phyloP scores from a whole-genome alignment of 2,797 vertebrate genomes.

The Novumbra hubbsi region DNA sequence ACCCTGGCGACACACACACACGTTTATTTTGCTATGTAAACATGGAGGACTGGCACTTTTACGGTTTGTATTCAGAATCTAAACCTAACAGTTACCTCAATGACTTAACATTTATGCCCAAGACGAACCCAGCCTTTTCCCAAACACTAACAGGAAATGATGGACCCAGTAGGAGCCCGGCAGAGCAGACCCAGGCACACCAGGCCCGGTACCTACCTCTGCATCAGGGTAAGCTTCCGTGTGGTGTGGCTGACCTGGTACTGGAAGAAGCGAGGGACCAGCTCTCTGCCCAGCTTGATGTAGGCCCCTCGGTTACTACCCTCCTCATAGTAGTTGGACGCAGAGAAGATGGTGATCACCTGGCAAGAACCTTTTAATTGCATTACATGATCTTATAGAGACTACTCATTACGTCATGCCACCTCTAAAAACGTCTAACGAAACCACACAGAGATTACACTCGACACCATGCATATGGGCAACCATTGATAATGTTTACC shows the following conservation, averaged over 20 bases:
- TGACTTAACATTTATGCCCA: no score
- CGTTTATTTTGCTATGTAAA: no score
- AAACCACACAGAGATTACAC: no score
- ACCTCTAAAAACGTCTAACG: no score
- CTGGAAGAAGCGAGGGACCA: conserved; percentile 85
- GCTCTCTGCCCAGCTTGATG: conserved; percentile 82
- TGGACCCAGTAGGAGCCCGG: not conserved
- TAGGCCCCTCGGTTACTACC: conserved; percentile 96
- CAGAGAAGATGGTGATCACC: conserved; percentile 97
- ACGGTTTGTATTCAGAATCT: no score
- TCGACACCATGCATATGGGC: no score
- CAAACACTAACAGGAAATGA: conserved; percentile 14
- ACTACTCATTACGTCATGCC: no score
- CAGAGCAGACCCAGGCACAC: no score
- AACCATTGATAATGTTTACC: no score
- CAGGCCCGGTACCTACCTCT: conserved; percentile 74
- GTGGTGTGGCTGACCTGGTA: conserved; percentile 86
- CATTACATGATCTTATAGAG: not conserved
- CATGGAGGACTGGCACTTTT: no score
- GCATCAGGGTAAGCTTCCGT: conserved; percentile 75
- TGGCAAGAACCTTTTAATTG: conserved; percentile 43
- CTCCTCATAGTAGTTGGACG: conserved; percentile 97
- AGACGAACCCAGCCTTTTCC: conserved; percentile 54
- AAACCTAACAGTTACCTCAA: no score
- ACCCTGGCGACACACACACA: conserved; percentile 72